These are phyloP conservation scores for Melanostoma mellinum DNA, from an alignment of 2,888 invertebrate species.

Conservation along the genomic window DNA sequence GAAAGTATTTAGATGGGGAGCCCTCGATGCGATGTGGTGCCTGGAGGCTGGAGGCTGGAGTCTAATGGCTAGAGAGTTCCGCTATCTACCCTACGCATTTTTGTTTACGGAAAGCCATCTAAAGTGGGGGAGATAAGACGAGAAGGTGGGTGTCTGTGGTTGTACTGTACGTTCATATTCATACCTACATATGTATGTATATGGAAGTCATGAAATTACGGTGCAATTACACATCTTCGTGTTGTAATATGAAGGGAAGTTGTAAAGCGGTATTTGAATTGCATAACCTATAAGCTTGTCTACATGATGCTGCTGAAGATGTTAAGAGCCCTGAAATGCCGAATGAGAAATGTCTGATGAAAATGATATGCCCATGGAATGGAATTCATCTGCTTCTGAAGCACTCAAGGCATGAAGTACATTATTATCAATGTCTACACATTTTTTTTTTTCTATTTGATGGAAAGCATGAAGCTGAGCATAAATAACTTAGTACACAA, in stretches of 20 bases:
- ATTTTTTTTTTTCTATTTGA: not conserved
- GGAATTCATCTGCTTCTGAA: conserved; percentile 29
- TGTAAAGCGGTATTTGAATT: conserved; percentile 38
- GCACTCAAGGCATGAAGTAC: conserved; percentile 27
- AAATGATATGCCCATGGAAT: conserved; percentile 40
- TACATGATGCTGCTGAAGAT: conserved; percentile 12
- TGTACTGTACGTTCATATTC: not conserved
- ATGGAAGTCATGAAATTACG: conserved; percentile 7
- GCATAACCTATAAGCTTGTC: conserved; percentile 26
- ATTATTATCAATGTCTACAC: conserved; percentile 10
- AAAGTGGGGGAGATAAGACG: conserved; percentile 62
- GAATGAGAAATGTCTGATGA: conserved; percentile 45
- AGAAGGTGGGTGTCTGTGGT: conserved; percentile 19
- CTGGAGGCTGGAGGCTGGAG: conserved; percentile 28
- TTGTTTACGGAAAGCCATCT: conserved; percentile 36
- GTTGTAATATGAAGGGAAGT: conserved; percentile 42
- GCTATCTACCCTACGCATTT: conserved; percentile 62
- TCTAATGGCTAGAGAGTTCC: conserved; percentile 64
- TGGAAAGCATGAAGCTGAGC: not conserved
- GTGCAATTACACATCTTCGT: not conserved
- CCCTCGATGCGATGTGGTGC: conserved; percentile 12
- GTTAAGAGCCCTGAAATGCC: conserved; percentile 47
- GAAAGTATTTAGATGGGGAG: conserved; percentile 46
- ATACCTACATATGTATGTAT: conserved; percentile 16
- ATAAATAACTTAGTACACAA: not conserved